Conservation (phyloP, 2,797 vertebrate genomes). For the Halcyon badia region DNA sequence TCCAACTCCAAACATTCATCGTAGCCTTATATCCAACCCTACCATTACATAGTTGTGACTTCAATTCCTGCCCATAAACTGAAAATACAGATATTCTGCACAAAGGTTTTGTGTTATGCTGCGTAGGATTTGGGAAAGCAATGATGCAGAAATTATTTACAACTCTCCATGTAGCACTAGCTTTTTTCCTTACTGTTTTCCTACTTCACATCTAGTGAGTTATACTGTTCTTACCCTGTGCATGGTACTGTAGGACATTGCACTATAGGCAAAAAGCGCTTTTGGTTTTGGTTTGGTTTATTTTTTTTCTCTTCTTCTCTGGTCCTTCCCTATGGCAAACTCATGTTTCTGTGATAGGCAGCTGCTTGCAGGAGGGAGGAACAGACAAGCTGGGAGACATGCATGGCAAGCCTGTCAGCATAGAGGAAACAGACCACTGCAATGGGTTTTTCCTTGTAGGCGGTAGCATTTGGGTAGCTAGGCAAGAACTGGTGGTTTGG, state of each 20-base stretch:
- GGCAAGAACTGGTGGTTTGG: neutral
- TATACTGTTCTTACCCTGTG: neutral
- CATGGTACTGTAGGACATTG: neutral
- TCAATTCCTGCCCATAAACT: neutral
- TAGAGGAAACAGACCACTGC: neutral
- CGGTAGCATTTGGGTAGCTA: neutral
- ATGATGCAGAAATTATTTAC: neutral
- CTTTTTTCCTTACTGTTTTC: neutral
- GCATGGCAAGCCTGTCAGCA: neutral
- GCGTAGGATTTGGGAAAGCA: neutral
- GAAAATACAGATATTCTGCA: neutral
- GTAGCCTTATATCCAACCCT: neutral
- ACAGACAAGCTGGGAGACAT: neutral
- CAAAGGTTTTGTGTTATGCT: neutral
- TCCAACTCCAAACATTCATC: neutral
- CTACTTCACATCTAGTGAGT: neutral
- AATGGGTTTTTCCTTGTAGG: accelerated
- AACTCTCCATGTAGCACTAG: neutral
- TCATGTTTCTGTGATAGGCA: neutral
- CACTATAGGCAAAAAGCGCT: neutral
- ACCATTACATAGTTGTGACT: neutral
- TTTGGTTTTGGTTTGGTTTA: too few species aligned
- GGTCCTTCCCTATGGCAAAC: neutral
- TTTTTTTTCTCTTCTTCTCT: accelerated
- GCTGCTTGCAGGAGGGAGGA: neutral